Percentiles rank a stretch among this genome's conserved stretches.
Conservation (phyloP, 2,888 invertebrate genomes). For the Synanthedon formicaeformis region DNA sequence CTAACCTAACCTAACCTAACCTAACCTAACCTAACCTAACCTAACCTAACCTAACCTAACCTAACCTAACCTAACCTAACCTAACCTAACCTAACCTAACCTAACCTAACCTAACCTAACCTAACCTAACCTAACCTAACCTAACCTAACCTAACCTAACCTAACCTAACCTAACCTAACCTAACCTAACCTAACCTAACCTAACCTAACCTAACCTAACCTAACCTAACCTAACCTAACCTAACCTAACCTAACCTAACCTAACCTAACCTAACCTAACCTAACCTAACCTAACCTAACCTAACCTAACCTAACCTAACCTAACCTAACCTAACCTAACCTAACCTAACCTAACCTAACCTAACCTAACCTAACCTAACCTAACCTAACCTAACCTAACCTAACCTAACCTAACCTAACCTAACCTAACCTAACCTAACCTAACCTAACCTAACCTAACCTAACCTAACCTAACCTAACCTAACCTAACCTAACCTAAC, state of each 20-base stretch:
- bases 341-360: conserved; percentile 9
- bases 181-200: conserved; percentile 3
- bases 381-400: conserved; percentile 8
- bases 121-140: conserved; percentile 10
- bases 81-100: conserved; percentile 9
- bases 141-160: conserved; percentile 9
- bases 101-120: conserved; percentile 9
- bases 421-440: conserved; percentile 4
- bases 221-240: neutral
- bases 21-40: conserved; percentile 10
- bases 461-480: conserved; percentile 11
- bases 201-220: neutral
- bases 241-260: conserved; percentile 6
- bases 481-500: conserved; percentile 11
- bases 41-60: conserved; percentile 11
- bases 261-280: conserved; percentile 9
- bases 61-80: conserved; percentile 10
- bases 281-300: conserved; percentile 8
- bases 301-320: conserved; percentile 7
- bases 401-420: conserved; percentile 7
- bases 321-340: conserved; percentile 8
- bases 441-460: conserved; percentile 1
- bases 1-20: conserved; percentile 11
- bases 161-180: conserved; percentile 10
- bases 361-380: conserved; percentile 8